These are phyloP conservation scores for Hipparchia sbordonii DNA, from an alignment of 2,888 invertebrate genomes.

Conservation along the genomic window DNA sequence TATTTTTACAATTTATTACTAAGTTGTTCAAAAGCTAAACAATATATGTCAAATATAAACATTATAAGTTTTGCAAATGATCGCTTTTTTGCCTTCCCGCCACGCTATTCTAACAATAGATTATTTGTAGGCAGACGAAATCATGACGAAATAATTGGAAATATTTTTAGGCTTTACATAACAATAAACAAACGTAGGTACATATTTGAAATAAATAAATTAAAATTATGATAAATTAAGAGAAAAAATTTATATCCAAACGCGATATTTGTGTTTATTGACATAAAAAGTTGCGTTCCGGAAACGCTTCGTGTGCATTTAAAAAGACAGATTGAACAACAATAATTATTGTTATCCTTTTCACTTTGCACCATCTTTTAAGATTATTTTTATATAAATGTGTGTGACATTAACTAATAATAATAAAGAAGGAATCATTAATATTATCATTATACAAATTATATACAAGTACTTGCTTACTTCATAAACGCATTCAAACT, in stretches of 20 bases:
- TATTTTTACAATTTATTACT: conserved; percentile 1
- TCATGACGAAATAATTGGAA: conserved; percentile 47
- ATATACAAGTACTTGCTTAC: neutral
- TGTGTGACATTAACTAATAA: too few species aligned
- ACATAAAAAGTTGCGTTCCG: conserved; percentile 21
- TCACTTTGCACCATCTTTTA: neutral
- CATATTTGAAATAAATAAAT: neutral
- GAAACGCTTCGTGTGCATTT: conserved; percentile 17
- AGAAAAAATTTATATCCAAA: neutral
- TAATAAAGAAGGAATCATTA: too few species aligned
- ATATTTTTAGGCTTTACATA: neutral
- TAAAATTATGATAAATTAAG: neutral
- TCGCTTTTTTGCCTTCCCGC: conserved; percentile 44
- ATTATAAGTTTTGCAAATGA: conserved; percentile 39
- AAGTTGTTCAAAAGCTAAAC: neutral
- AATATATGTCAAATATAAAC: conserved; percentile 20
- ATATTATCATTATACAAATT: neutral
- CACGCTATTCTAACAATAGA: conserved; percentile 50
- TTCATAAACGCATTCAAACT: neutral
- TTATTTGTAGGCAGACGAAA: conserved; percentile 40
- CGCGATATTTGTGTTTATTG: neutral
- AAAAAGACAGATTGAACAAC: neutral
- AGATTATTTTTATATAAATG: neutral
- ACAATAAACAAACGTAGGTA: neutral
- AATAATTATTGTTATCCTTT: neutral